Evolutionary conservation across 2,888 invertebrate genomes (phyloP).

Genomic region (Bruchidius siliquastri): DNA sequence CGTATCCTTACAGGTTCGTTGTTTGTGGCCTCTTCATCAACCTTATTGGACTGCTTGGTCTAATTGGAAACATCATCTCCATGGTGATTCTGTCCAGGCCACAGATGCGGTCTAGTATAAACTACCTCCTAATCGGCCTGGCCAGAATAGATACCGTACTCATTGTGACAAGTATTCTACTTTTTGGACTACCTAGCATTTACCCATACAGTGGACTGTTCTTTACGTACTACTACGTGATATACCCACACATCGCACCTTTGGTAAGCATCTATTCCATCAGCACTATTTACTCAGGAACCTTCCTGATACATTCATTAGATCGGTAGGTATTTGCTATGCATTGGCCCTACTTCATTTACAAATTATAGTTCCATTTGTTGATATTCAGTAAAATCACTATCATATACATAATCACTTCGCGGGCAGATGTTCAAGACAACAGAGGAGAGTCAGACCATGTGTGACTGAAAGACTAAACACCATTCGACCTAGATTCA

Average conservation of each 20-base stretch:
- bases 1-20: conserved; percentile 68
- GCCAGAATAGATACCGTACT: conserved; percentile 91
- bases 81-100: conserved; percentile 88
- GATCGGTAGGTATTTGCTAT: too few species aligned
- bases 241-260: conserved; percentile 77
- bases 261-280: conserved; percentile 39
- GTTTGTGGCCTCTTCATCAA: conserved; percentile 79
- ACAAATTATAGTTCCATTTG: too few species aligned
- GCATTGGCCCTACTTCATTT: too few species aligned
- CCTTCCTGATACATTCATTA: too few species aligned
- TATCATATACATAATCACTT: too few species aligned
- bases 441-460: too few species aligned
- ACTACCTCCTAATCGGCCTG: conserved; percentile 87
- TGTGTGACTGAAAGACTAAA: too few species aligned
- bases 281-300: too few species aligned
- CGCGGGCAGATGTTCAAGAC: too few species aligned
- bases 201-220: conserved; percentile 76
- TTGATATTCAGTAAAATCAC: too few species aligned
- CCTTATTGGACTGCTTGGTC: conserved; percentile 74
- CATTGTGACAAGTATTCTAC: conserved; percentile 76
- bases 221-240: conserved; percentile 71
- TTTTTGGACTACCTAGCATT: conserved; percentile 84
- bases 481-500: too few species aligned
- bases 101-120: conserved; percentile 94
- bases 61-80: conserved; percentile 85